These are phyloP conservation scores for Rhea pennata DNA, from an alignment of 2,113 vertebrate species.

Conservation along the genomic window DNA sequence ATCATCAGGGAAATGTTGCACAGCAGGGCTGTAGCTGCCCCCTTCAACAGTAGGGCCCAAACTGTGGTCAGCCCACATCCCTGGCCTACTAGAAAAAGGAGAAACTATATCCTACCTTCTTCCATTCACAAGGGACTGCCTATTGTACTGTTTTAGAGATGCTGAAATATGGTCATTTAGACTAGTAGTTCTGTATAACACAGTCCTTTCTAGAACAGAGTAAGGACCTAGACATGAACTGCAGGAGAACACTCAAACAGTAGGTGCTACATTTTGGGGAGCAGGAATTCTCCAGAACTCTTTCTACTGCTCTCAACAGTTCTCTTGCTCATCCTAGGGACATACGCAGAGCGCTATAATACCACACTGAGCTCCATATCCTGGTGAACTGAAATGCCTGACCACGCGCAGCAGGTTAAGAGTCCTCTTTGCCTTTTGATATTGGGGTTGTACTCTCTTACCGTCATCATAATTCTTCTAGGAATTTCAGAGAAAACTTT, in stretches of 20 bases:
- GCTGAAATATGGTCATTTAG: background rate
- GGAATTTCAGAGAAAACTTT: background rate
- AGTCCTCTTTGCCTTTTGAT: background rate
- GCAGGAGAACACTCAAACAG: no score
- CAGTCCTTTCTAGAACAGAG: background rate
- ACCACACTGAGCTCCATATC: background rate
- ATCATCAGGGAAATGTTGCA: background rate
- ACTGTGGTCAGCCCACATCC: background rate
- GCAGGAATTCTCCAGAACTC: background rate
- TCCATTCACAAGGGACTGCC: background rate
- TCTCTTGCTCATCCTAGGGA: background rate
- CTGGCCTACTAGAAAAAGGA: background rate
- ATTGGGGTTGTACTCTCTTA: background rate
- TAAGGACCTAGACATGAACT: background rate
- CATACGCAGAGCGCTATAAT: no score
- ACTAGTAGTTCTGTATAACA: background rate
- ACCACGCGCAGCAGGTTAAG: background rate
- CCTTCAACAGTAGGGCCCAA: no score
- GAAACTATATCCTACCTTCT: background rate
- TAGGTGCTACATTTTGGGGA: background rate
- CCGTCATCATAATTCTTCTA: background rate
- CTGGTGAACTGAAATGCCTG: background rate
- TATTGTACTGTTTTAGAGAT: background rate
- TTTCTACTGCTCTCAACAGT: background rate
- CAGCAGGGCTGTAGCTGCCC: background rate